A percentile compares a stretch with the other conserved stretches of the same genome.
Conservation (phyloP, 2,113 vertebrate genomes). For the Microcebus tavaratra region DNA sequence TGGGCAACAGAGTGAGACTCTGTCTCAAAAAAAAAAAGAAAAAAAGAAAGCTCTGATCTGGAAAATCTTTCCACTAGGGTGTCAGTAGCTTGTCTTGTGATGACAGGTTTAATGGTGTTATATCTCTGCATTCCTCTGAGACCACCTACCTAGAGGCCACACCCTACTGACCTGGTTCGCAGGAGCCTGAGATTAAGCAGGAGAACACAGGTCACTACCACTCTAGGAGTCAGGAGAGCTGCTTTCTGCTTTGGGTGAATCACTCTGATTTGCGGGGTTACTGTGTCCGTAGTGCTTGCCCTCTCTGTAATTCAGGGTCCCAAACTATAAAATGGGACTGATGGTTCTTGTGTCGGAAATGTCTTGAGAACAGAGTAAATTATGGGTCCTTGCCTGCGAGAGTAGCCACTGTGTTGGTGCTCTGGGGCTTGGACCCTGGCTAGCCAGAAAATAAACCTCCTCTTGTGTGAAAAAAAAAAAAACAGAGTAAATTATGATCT, state of each 20-base stretch:
- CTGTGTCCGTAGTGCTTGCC: neutral
- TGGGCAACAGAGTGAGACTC: too few species aligned
- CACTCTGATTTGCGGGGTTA: neutral
- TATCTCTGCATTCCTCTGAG: conserved; percentile 13
- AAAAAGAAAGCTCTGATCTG: neutral
- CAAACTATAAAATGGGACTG: neutral
- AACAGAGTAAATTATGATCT: neutral
- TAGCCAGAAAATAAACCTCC: too few species aligned
- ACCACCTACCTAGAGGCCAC: conserved; percentile 43
- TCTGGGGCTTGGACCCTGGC: too few species aligned
- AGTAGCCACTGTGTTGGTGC: too few species aligned
- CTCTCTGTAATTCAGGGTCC: neutral
- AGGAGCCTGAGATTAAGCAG: neutral
- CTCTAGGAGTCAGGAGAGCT: neutral
- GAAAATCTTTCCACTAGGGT: conserved; percentile 2
- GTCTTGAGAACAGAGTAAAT: neutral
- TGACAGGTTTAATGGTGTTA: conserved; percentile 19
- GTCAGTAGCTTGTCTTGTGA: neutral
- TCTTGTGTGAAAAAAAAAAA: too few species aligned
- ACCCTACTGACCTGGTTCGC: neutral
- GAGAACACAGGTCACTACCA: neutral
- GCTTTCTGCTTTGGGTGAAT: neutral
- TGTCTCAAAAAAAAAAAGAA: too few species aligned
- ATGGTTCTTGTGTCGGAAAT: neutral
- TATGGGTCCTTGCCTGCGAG: too few species aligned